Conservation (phyloP, 2,797 vertebrate genomes). For the Platalea minor region DNA sequence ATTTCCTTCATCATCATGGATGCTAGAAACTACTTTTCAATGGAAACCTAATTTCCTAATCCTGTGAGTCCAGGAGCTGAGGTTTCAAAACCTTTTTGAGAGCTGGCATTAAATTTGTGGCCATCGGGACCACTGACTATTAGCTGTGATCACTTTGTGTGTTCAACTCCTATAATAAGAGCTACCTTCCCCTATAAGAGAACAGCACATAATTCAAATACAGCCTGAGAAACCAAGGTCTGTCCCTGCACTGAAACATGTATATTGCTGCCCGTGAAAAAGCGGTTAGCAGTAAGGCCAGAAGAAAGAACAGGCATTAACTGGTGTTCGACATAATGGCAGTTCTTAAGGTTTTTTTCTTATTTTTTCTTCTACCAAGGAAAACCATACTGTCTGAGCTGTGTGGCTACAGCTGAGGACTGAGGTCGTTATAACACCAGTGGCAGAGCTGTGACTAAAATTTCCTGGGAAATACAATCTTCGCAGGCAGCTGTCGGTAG, state of each 20-base stretch:
- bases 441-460: neutral
- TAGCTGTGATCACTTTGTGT: neutral
- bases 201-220: fast-evolving
- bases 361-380: neutral
- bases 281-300: neutral
- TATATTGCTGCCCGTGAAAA: neutral
- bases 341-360: neutral
- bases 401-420: neutral
- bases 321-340: neutral
- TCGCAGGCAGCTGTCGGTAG: neutral
- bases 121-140: neutral
- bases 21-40: neutral
- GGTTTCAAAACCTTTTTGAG: neutral
- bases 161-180: neutral
- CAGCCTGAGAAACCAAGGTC: neutral
- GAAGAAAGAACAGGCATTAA: neutral
- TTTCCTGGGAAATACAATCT: neutral
- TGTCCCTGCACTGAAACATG: neutral
- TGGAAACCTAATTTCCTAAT: neutral
- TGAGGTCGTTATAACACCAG: neutral
- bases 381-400: fast-evolving
- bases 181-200: neutral
- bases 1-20: neutral
- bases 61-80: neutral
- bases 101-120: neutral